Base-by-base conservation (phyloP, 2,888 invertebrate genomes). In the Eudasyphora cyanicolor region DNA sequence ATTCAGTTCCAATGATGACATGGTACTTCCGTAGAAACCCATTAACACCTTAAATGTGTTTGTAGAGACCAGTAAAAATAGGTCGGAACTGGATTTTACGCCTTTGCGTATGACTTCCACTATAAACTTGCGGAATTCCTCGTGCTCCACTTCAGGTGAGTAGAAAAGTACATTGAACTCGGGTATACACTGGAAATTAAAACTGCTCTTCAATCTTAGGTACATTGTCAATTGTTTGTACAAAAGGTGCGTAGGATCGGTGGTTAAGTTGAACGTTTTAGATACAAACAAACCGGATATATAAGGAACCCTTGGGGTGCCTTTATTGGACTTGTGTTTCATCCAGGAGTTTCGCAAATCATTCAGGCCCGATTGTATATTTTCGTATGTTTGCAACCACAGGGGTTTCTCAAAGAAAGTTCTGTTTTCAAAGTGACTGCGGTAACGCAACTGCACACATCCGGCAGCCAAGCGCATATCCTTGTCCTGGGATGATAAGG, bases 131-230 rank as follows among this genome's bases (percentile, higher is more conserved):
- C 96, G 93, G 87, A 97, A 95, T 0, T 94, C 93, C 21, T 94
- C 93, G 75, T 94, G 93, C 86, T 95, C 94, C 0, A 96, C 93
- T 77, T 96, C 96, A 10, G 95, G 94, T 84, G 96, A 97, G 89
- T 97, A 96, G 89, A 98, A 95, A 45, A 98, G 94, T 73, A 96
- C 95, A 82, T 97, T 95, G 88, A 98, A 95, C 90, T 98, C 98
- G 0, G 98, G 98, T n/a, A 98, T 95, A 2, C 95, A 94, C 14
- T 94, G 93, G 17, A 98, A 93, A 89, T 97, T 95, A 17, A 98
- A 93, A 8, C 94, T 93, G 12, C 96, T 95, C 91, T 97, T 97
- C 1, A 96, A 95, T 88, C 96, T 94, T 45, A 97, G 92, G 90
- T 96, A 97, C 87, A 94, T 94, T 89, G 96, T 95, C n/a, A 98